These are phyloP conservation scores for Eleutherodactylus coqui DNA, from an alignment of 2,797 vertebrate genomes.

Conservation along the genomic window DNA sequence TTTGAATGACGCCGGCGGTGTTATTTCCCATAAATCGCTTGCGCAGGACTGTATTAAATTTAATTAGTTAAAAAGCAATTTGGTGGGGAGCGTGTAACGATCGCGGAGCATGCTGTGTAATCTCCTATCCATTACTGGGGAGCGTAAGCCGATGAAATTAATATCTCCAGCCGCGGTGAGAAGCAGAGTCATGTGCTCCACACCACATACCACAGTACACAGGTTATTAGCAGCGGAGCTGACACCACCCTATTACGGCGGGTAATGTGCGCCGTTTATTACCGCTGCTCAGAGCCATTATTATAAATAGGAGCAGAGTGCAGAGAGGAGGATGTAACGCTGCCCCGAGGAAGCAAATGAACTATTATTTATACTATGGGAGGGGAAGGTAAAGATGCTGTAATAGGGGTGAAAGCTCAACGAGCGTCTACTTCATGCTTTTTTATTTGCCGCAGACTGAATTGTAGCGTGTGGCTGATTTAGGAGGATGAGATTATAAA, in stretches of 20 bases:
- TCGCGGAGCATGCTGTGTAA: conserved; percentile 26
- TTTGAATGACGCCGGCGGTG: neutral
- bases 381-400: conserved; percentile 49
- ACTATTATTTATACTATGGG: conserved; percentile 61
- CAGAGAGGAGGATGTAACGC: conserved; percentile 62
- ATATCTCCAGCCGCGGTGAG: conserved; percentile 41
- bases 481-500: neutral
- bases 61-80: conserved; percentile 60
- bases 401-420: conserved; percentile 39
- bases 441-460: neutral
- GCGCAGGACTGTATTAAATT: conserved; percentile 52
- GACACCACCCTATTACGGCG: conserved; percentile 51
- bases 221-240: conserved; percentile 36
- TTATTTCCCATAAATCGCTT: conserved; percentile 31
- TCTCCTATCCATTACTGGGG: conserved; percentile 54
- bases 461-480: neutral
- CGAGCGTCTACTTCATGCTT: neutral
- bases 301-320: conserved; percentile 63
- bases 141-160: conserved; percentile 51
- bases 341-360: conserved; percentile 63
- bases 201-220: neutral
- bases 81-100: conserved; percentile 31
- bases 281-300: conserved; percentile 62
- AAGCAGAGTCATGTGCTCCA: conserved; percentile 29
- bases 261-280: conserved; percentile 61